Percentiles rank a stretch among this genome's conserved stretches.
Evolutionary conservation across 1,140 invertebrate genomes (phyloP).

Genomic region (Drosophila gunungcola): DNA sequence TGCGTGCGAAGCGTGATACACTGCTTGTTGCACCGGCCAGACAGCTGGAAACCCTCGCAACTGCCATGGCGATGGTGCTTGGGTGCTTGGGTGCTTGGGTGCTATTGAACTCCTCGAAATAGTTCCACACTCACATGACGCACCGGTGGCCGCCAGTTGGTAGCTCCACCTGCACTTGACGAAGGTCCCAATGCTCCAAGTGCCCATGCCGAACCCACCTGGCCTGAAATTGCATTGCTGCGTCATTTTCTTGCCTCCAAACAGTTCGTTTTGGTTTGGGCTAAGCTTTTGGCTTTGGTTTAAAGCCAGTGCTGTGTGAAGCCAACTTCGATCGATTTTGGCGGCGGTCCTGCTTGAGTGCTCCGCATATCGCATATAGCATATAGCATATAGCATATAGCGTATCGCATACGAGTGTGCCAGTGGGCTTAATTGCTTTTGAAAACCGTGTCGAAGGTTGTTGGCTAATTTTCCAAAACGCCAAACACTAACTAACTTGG

Average conservation of each 20-base stretch:
- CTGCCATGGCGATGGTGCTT: neutral
- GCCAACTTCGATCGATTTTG: slow-evolving; percentile 24
- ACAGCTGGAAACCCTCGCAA: slow-evolving; percentile 2
- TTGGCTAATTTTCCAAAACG: slow-evolving; percentile 63
- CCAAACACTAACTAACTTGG: slow-evolving; percentile 45
- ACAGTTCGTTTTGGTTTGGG: neutral
- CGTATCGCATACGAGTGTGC: slow-evolving; percentile 14
- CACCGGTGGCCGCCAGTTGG: slow-evolving; percentile 15
- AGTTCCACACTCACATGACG: slow-evolving; percentile 18
- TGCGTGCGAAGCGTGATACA: neutral
- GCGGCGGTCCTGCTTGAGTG: slow-evolving; percentile 75
- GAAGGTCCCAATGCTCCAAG: slow-evolving; percentile 21
- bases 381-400: too few species aligned
- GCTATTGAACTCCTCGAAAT: slow-evolving; percentile 3
- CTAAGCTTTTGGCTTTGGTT: neutral
- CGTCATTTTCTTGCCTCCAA: slow-evolving; percentile 30
- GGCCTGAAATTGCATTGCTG: slow-evolving; percentile 31
- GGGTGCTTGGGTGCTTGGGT: neutral
- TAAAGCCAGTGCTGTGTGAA: neutral
- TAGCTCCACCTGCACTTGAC: slow-evolving; percentile 43
- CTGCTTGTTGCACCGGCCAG: neutral
- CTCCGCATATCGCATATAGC: neutral
- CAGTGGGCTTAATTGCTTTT: slow-evolving; percentile 64
- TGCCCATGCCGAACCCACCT: slow-evolving; percentile 16
- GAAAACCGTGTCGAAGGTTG: slow-evolving; percentile 67